Evolutionary conservation across 1,140 invertebrate genomes (phyloP), one percentile per base, ranked within the genome.

Genomic region (Bactericera cockerelli): DNA sequence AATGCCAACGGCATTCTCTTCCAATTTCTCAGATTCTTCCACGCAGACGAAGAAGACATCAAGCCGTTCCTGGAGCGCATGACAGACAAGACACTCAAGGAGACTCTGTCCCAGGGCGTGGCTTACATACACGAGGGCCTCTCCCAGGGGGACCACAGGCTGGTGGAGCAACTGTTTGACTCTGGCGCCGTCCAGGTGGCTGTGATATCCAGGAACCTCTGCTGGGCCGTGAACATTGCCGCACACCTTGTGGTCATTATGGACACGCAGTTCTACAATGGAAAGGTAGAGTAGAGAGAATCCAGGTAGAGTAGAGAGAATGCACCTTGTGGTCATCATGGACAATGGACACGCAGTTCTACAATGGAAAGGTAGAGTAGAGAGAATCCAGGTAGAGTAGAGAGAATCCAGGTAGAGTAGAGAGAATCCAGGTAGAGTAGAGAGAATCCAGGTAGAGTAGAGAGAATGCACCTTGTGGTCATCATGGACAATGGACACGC

Each of bases 261-360:
- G 83, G 97, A 99, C 67, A 98, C 96, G 0, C 93, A 98, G 70
- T 80, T 81, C 64, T 99, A 99, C 72, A 96, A 99, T 74, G 97
- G 96, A 54, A 95, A 97, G 42, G n/a, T n/a, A n/a, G n/a, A n/a
- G n/a, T n/a, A n/a, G n/a, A n/a, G n/a, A n/a, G n/a, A n/a, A n/a
- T n/a, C n/a, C n/a, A n/a, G n/a, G n/a, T n/a, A n/a, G n/a, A n/a
- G n/a, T n/a, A n/a, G n/a, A n/a, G n/a, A n/a, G n/a, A n/a, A n/a
- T n/a, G n/a, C n/a, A n/a, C n/a, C n/a, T n/a, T n/a, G n/a, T n/a
- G n/a, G n/a, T n/a, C n/a, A n/a, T n/a, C n/a, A n/a, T n/a, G n/a
- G n/a, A n/a, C n/a, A n/a, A n/a, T n/a, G n/a, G n/a, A n/a, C n/a
- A n/a, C n/a, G n/a, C n/a, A n/a, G n/a, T n/a, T n/a, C n/a, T n/a